These are phyloP conservation scores for Pristiophorus japonicus DNA, from an alignment of 2,113 vertebrate species.

Conservation along the genomic window DNA sequence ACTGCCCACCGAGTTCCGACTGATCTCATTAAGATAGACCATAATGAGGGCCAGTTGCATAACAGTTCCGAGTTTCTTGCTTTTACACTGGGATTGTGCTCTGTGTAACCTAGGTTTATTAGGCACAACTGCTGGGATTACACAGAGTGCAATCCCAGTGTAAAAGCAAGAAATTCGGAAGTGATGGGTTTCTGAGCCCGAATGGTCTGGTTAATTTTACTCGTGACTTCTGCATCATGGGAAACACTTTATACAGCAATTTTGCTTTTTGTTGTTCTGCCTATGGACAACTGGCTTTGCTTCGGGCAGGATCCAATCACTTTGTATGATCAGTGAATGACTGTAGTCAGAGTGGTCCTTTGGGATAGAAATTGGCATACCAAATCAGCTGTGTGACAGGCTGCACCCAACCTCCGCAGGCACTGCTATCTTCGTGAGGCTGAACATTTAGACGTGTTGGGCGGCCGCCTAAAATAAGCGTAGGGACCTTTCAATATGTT, in stretches of 20 bases:
- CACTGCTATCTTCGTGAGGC: not conserved
- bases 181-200: not conserved
- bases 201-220: not conserved
- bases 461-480: not conserved
- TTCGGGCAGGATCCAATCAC: not conserved
- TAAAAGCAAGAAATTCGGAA: not conserved
- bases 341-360: not conserved
- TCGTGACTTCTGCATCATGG: not conserved
- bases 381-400: not conserved
- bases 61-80: not conserved
- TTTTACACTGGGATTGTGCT: not conserved
- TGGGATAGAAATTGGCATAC: not conserved
- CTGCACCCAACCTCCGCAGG: not conserved
- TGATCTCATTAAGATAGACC: not conserved
- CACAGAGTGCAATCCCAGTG: not conserved
- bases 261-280: not conserved
- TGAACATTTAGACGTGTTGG: not conserved
- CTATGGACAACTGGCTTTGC: not conserved
- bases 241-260: not conserved
- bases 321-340: not conserved
- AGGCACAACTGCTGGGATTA: not conserved
- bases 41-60: not conserved
- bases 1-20: not conserved
- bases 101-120: not conserved
- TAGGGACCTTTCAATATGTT: not conserved